Evolutionary conservation across 2,888 invertebrate species (phyloP), one percentile per base, ranked within the genome.

Genomic region (Brachypterus glaber): DNA sequence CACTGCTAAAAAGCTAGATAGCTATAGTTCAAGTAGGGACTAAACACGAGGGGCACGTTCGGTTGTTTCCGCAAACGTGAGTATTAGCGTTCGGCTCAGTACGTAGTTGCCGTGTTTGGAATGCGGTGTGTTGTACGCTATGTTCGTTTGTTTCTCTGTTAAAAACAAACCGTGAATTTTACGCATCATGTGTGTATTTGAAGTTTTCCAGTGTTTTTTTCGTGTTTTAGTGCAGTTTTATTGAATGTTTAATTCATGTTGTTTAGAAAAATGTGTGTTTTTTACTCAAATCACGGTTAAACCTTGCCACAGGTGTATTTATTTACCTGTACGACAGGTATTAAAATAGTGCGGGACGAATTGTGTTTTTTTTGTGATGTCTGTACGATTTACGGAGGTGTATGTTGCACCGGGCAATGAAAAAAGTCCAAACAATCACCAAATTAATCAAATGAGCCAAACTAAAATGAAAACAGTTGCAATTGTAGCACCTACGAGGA

Each of bases 401-500:
- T 58, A 55, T 40, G 47, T 59, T 13, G 53, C 59, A 47, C 58
- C 59, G 30, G 34, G 14, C 34, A 30, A 25, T 16, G 42, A 40
- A 5, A 4, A 27, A 13, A 5, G 12, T 5, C 8, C 4, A 9
- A 27, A 27, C 27, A 21, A 21, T 21, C 38, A 40, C 2, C 42
- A 35, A 12, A 29, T 30, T 15, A 39, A 38, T 25, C 30, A 27
- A 2, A 30, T 9, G 8, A 17, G 7, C 33, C 43, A 43, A 11
- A 40, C 49, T 17, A 60, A 60, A 49, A 56, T 58, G 55, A 77
- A 77, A 51, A 76, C 74, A 12, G 77, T 78, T 40, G 77, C 79
- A 35, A 79, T 80, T 17, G 78, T 79, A 17, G 73, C 76, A 17
- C 81, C 80, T 1, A 81, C 81, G 54, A 68, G 85, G 56, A 86